A percentile compares a stretch with the other conserved stretches of the same genome.
Conservation (phyloP, 1,140 invertebrate genomes). For the Drosophila teissieri region DNA sequence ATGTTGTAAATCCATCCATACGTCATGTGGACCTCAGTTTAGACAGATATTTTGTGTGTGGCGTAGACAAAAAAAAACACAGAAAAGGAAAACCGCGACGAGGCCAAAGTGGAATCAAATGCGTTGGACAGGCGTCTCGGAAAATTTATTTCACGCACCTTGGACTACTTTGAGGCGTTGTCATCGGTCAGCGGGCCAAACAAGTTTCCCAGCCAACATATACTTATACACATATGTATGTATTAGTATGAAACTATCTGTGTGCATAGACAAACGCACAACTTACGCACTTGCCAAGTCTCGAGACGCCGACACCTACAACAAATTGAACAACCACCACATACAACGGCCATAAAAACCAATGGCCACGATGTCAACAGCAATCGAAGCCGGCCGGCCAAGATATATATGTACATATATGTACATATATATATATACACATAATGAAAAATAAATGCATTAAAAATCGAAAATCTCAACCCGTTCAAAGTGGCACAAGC, state of each 20-base stretch:
- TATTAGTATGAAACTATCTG: too few species aligned
- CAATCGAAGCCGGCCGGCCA: slow-evolving; percentile 70
- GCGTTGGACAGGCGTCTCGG: slow-evolving; percentile 31
- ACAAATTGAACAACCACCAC: slow-evolving; percentile 15
- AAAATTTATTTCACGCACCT: slow-evolving; percentile 81
- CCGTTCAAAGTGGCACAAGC: slow-evolving; percentile 74
- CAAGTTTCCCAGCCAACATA: slow-evolving; percentile 49
- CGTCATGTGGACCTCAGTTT: too few species aligned
- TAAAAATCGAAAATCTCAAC: slow-evolving; percentile 79
- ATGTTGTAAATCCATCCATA: too few species aligned
- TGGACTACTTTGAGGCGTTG: slow-evolving; percentile 75
- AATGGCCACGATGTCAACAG: slow-evolving; percentile 59
- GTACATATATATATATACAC: neutral
- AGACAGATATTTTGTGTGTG: too few species aligned
- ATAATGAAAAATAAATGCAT: slow-evolving; percentile 64
- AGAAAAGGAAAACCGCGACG: slow-evolving; percentile 26
- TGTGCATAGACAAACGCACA: neutral
- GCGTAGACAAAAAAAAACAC: neutral
- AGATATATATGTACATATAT: neutral
- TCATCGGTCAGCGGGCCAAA: slow-evolving; percentile 63
- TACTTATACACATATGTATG: neutral
- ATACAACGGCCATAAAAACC: slow-evolving; percentile 12
- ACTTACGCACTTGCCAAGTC: slow-evolving; percentile 44
- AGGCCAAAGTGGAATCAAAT: slow-evolving; percentile 64
- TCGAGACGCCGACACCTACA: slow-evolving; percentile 47